Evolutionary conservation across 2,888 invertebrate genomes (phyloP).

Genomic region (Drosophila parthenogenetica): DNA sequence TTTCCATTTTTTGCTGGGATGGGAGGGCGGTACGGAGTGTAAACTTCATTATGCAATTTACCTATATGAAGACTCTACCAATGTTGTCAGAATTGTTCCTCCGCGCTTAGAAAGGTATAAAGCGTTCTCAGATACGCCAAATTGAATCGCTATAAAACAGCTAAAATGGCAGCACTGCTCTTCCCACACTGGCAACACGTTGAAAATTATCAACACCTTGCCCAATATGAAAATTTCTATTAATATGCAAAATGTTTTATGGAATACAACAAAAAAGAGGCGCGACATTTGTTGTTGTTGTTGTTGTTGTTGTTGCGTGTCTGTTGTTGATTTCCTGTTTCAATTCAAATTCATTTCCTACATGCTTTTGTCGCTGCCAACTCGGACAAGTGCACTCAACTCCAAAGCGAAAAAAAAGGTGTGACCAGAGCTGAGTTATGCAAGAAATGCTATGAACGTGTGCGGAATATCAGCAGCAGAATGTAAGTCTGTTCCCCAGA

Average conservation of each 20-base stretch:
- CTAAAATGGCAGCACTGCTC: background rate
- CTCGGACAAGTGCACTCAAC: slow-evolving; percentile 75
- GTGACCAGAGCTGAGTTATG: slow-evolving; percentile 35
- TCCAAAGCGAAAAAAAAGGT: slow-evolving; percentile 34
- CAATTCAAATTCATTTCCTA: slow-evolving; percentile 66
- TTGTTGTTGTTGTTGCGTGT: slow-evolving; percentile 22
- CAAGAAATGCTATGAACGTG: background rate
- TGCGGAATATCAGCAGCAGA: background rate
- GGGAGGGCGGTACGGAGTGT: too few species aligned
- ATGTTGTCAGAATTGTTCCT: too few species aligned
- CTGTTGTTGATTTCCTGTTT: slow-evolving; percentile 66
- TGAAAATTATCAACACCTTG: slow-evolving; percentile 56
- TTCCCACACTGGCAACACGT: slow-evolving; percentile 30
- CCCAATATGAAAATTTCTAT: slow-evolving; percentile 71
- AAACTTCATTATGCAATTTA: slow-evolving; percentile 35
- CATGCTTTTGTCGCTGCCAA: slow-evolving; percentile 39
- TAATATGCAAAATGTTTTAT: slow-evolving; percentile 72
- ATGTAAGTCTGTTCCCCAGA: background rate
- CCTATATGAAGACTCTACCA: slow-evolving; percentile 19
- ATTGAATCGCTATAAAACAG: too few species aligned
- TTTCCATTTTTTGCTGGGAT: too few species aligned
- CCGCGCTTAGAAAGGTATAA: too few species aligned
- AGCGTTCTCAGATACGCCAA: too few species aligned
- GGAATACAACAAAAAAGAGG: slow-evolving; percentile 49
- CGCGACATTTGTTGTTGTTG: slow-evolving; percentile 55